Evolutionary conservation across 2,888 invertebrate species (phyloP), one percentile per base, ranked within the genome.

Genomic region (Cryptocephalus moraei): DNA sequence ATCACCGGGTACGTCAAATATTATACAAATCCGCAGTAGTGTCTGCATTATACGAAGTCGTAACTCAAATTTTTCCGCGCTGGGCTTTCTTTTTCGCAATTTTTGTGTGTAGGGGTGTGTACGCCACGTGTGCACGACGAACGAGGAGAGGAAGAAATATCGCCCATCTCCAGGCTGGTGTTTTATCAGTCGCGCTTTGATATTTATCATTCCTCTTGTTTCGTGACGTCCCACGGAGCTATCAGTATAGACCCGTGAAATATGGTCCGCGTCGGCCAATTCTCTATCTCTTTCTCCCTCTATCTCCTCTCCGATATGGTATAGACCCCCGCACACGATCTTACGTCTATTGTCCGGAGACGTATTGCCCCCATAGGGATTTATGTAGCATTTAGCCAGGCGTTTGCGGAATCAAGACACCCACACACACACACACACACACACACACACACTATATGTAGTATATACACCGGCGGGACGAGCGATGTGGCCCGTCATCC

Each of bases 171-270:
- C 22, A 2, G 22, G 22, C 22, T 22, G 45, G 40, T 39, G 52
- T 55, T 57, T 57, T 53, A 52, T 54, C 56, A 53, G 47, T 52
- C 49, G 48, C 53, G 49, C 53, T 52, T 51, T 52, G 57, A 53
- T 57, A 57, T 57, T 55, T 57, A 53, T 57, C 57, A 53, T 55
- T 49, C 43, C 32, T 33, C 39, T 40, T 41, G 47, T 49, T 49
- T 49, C 46, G 43, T 51, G 50, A 48, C 50, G 48, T 48, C 45
- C 44, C 34, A 43, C 45, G 39, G 41, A 46, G 45, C 45, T 47
- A 50, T 52, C 52, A 50, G 43, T 40, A 22, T 2, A 22, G 43
- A 34, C 36, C 44, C 44, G 48, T 47, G 45, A 52, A 46, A 41
- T 44, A 52, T 48, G 49, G 40, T 32, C 13, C 22, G 22, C 22